These are phyloP conservation scores for Microctenopoma stevenorrisi DNA, from an alignment of 2,797 vertebrate species.

Conservation along the genomic window DNA sequence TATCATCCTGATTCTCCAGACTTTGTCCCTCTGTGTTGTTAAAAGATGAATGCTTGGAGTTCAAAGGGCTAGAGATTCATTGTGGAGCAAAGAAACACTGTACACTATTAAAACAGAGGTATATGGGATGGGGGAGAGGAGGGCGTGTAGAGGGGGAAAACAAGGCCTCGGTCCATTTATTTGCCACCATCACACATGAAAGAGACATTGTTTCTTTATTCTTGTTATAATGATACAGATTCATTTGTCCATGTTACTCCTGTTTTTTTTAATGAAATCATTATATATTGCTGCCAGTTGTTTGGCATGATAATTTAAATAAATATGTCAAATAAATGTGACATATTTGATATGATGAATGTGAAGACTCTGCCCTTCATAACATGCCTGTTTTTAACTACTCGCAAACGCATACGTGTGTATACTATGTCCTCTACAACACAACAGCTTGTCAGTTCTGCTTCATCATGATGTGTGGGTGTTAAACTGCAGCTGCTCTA, in stretches of 20 bases:
- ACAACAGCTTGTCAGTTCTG: conserved; percentile 43
- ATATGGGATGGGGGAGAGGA: background rate
- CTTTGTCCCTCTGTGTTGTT: background rate
- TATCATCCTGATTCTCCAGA: background rate
- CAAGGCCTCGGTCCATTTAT: conserved; percentile 10
- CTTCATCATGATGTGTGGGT: conserved; percentile 44
- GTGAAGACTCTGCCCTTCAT: conserved; percentile 7
- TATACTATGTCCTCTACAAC: conserved; percentile 25
- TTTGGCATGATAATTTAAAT: conserved; percentile 59
- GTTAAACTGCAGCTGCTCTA: conserved; percentile 50
- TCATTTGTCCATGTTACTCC: conserved; percentile 18
- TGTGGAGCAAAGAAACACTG: background rate
- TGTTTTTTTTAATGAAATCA: conserved; percentile 36
- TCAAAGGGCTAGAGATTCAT: conserved; percentile 7
- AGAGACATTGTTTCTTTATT: conserved; percentile 3
- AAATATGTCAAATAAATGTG: conserved; percentile 61
- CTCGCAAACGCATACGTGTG: conserved; percentile 10
- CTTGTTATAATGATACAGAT: conserved; percentile 7
- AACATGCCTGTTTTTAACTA: conserved; percentile 12
- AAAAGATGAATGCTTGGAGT: background rate
- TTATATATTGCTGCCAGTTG: conserved; percentile 44
- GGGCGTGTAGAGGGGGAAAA: background rate
- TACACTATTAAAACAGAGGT: too few species aligned
- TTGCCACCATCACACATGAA: conserved; percentile 16
- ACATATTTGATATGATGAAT: conserved; percentile 33